These are phyloP conservation scores for Avahi laniger DNA, from an alignment of 2,797 vertebrate genomes.

Conservation along the genomic window DNA sequence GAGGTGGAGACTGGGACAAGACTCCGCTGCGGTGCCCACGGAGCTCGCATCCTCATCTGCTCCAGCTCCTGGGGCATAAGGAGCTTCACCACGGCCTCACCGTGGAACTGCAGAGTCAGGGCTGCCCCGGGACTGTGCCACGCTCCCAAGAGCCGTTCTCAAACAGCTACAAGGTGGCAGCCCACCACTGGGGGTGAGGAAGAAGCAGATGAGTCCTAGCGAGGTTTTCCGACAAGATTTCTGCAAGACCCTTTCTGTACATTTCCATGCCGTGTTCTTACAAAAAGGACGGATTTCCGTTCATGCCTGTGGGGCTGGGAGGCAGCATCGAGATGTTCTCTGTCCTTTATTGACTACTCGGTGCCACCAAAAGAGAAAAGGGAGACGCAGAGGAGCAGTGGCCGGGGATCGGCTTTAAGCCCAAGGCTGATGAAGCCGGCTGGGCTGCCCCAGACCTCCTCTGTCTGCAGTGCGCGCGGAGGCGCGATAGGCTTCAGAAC, in stretches of 20 bases:
- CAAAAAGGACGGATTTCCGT: neutral
- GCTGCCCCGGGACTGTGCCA: neutral
- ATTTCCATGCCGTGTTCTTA: neutral
- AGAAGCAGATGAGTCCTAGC: neutral
- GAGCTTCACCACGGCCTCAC: neutral
- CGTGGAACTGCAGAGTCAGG: rapidly evolving
- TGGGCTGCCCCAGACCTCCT: neutral
- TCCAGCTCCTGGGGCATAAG: neutral
- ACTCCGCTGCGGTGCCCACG: rapidly evolving
- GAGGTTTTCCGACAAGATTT: neutral
- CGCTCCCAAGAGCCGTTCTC: neutral
- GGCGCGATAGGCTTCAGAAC: neutral
- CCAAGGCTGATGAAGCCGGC: neutral
- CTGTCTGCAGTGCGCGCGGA: rapidly evolving
- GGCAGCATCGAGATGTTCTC: no score
- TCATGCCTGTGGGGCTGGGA: neutral
- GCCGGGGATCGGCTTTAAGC: neutral
- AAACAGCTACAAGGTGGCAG: neutral
- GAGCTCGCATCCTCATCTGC: rapidly evolving
- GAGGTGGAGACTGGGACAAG: rapidly evolving
- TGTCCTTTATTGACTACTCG: neutral
- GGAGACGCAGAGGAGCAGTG: neutral
- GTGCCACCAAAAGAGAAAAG: neutral
- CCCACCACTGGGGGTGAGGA: neutral
- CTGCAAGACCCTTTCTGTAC: neutral